Conservation (phyloP, 1,140 invertebrate genomes). For the Antheraea pernyi region DNA sequence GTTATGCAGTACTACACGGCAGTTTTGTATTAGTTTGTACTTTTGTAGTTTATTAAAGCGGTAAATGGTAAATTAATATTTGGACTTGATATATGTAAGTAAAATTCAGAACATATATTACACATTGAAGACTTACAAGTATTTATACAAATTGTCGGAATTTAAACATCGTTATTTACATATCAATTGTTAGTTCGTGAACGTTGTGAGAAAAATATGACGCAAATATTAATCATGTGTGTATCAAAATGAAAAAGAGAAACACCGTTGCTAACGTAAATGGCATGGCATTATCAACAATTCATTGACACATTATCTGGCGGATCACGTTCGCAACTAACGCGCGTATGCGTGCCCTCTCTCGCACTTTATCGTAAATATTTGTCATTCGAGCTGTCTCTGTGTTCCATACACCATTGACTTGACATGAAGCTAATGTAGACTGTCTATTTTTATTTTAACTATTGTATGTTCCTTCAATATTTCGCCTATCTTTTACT, state of each 20-base stretch:
- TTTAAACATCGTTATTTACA: not conserved
- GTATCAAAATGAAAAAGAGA: not conserved
- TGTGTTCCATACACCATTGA: too few species aligned
- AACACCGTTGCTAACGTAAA: not conserved
- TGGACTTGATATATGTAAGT: too few species aligned
- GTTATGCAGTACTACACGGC: too few species aligned
- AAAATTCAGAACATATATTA: too few species aligned
- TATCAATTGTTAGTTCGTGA: not conserved
- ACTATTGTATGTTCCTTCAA: too few species aligned
- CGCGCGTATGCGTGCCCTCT: not conserved
- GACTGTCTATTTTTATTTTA: too few species aligned
- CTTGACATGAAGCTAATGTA: too few species aligned
- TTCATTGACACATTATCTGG: not conserved
- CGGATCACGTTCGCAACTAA: not conserved
- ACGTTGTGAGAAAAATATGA: not conserved
- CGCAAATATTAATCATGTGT: not conserved
- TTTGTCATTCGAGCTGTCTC: not conserved
- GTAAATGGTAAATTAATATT: too few species aligned
- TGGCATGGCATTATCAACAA: not conserved
- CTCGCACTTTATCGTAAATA: not conserved
- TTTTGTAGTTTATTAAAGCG: too few species aligned
- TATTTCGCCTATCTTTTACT: too few species aligned
- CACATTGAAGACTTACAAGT: not conserved
- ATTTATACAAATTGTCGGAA: not conserved
- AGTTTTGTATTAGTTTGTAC: too few species aligned